phyloP scores from a whole-genome alignment of 2,797 vertebrate species.

The Pangasius larnaudii region DNA sequence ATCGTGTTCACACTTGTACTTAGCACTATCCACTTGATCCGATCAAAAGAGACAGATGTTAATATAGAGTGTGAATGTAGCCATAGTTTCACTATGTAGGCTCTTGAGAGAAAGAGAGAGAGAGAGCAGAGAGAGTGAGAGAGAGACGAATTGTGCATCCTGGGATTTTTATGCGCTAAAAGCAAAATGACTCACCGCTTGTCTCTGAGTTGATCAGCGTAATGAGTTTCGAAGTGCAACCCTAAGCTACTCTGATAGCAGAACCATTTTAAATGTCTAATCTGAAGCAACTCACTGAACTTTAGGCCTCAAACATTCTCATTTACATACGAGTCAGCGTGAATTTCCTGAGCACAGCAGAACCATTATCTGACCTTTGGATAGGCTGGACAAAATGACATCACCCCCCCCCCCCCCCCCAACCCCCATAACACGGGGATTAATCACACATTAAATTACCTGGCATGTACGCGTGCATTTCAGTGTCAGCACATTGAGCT shows the following conservation, averaged over 20 bases:
- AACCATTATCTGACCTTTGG: conserved; percentile 68
- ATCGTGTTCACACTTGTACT: neutral
- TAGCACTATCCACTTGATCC: neutral
- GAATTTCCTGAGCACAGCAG: conserved; percentile 66
- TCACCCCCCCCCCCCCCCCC: conserved; percentile 47
- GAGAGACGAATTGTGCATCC: conserved; percentile 45
- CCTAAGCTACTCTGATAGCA: conserved; percentile 62
- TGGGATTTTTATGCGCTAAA: conserved; percentile 51
- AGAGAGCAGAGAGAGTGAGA: neutral
- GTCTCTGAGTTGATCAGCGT: conserved; percentile 60
- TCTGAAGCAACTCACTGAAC: conserved; percentile 56
- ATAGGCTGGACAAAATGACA: conserved; percentile 65
- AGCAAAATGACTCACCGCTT: conserved; percentile 51
- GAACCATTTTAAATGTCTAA: conserved; percentile 63
- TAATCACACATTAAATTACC: conserved; percentile 70
- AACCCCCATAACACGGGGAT: conserved; percentile 62
- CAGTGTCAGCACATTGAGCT: conserved; percentile 61
- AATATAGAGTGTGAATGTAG: neutral
- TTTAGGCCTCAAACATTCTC: conserved; percentile 58
- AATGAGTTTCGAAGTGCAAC: conserved; percentile 62
- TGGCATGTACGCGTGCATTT: conserved; percentile 59
- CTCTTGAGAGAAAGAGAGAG: neutral
- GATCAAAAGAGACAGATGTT: neutral
- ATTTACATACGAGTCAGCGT: conserved; percentile 66
- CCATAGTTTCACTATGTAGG: neutral